Evolutionary conservation across 2,888 invertebrate genomes (phyloP), one percentile per base, ranked within the genome.

Genomic region (Drosophila rellima): DNA sequence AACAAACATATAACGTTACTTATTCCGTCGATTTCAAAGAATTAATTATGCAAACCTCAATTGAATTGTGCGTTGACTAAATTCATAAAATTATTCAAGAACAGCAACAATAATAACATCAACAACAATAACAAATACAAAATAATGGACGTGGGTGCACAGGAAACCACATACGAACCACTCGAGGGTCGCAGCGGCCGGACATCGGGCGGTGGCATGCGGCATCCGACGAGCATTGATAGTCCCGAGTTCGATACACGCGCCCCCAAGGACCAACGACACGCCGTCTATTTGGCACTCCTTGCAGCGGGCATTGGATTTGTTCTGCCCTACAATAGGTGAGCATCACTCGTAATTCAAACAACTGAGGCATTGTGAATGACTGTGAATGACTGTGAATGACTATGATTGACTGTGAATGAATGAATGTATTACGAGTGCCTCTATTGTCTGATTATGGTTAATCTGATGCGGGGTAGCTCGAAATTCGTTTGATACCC

Each of bases 291-390:
- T 68, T 78, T 93, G 78, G 92, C 93, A 11, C 79, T 98, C 70
- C 94, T 97, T 57, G 93, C 97, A 62, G 97, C 97, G 29, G 98
- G 98, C 15, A 95, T 96, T 77, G 98, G 98, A 44, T 98, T 98
- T 91, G 94, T 98, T 52, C 94, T 98, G 70, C 98, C 98, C 10
- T 98, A 97, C 93, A 98, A 98, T 94, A 97, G 97, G 97, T 97
- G 93, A 56, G 55, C 23, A 35, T 8, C 15, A 23, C 37, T 31
- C n/a, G 2, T 33, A n/a, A 8, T n/a, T 29, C 29, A 50, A 29
- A 11, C 10, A 3, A 47, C 11, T 23, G 13, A 11, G 23, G 18
- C 29, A 29, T 17, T 44, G 10, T 42, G 31, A 55, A 51, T 74
- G 44, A n/a, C n/a, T n/a, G n/a, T n/a, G n/a, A n/a, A n/a, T n/a